These are phyloP conservation scores for Zapornia atra DNA, from an alignment of 2,113 vertebrate genomes.

Conservation along the genomic window DNA sequence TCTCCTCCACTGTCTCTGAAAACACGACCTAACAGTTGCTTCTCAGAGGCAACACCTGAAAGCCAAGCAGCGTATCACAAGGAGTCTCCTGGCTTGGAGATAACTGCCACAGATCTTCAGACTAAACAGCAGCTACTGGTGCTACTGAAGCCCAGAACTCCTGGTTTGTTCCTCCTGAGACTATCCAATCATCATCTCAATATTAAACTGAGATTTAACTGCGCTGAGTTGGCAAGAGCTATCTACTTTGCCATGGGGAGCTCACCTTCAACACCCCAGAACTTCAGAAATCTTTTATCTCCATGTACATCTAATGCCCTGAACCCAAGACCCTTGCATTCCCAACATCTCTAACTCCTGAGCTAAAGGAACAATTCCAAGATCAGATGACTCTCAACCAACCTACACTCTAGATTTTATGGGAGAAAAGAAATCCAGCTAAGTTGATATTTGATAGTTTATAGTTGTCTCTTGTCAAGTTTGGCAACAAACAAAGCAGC, in stretches of 20 bases:
- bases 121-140: not conserved
- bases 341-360: not conserved
- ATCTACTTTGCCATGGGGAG: not conserved
- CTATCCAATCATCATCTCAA: not conserved
- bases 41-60: accelerated
- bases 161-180: not conserved
- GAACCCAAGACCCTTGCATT: not conserved
- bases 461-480: not conserved
- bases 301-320: not conserved
- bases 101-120: not conserved
- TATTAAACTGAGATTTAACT: not conserved
- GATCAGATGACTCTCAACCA: not conserved
- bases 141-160: not conserved
- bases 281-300: not conserved
- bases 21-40: not conserved
- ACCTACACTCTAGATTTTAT: not conserved
- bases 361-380: not conserved
- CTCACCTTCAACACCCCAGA: not conserved
- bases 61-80: not conserved
- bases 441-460: not conserved
- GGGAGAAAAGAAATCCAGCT: not conserved
- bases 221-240: not conserved
- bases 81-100: not conserved
- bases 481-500: not conserved
- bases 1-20: not conserved